Base-by-base conservation (phyloP, 1,140 invertebrate genomes). In the Hylaeus volcanicus region DNA sequence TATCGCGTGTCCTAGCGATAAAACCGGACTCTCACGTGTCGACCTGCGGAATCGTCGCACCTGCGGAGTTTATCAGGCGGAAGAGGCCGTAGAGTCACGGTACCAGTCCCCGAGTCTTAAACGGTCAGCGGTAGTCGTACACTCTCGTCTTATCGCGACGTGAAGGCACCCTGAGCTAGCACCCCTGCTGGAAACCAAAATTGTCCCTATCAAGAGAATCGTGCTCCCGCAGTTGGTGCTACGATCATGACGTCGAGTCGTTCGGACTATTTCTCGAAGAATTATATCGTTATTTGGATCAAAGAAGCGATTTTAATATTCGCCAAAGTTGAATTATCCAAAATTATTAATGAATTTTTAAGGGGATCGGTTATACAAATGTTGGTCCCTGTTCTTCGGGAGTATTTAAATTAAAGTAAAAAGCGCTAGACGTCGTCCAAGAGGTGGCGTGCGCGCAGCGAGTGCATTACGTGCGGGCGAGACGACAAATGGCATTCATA, bases 81-180 rank as follows among this genome's bases (percentile, higher is more conserved):
- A 82, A 82, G 69, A 26, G 76, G 61, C 61, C 63, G 51, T 79
- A 82, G 81, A 82, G 81, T 82, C 81, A 82, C 81, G 81, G 81
- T 79, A 82, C 64, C 76, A 63, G 81, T 82, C 63, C 45, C 66
- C 63, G 68, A 75, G 79, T 77, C 78, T 86, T 84, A 84, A 86
- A 86, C 82, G 84, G 82, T 78, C 74, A 73, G 53, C 81, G 78
- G 73, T 83, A 86, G 82, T 86, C 82, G 84, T 86, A 81, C 26
- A 86, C 78, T 81, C 74, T 72, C 48, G 8, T n/a, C 43, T 41
- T 56, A 51, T 51, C 51, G 65, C 51, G n/a, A 56, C 51, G 37
- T 39, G 12, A 41, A 56, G 76, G 55, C 26, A 5, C 15, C 2
- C 55, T 65, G 60, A 68, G 63, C 68, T 74, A 41, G 76, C 65